Conservation (phyloP, 2,888 invertebrate species). For the Sminthurides aquaticus region DNA sequence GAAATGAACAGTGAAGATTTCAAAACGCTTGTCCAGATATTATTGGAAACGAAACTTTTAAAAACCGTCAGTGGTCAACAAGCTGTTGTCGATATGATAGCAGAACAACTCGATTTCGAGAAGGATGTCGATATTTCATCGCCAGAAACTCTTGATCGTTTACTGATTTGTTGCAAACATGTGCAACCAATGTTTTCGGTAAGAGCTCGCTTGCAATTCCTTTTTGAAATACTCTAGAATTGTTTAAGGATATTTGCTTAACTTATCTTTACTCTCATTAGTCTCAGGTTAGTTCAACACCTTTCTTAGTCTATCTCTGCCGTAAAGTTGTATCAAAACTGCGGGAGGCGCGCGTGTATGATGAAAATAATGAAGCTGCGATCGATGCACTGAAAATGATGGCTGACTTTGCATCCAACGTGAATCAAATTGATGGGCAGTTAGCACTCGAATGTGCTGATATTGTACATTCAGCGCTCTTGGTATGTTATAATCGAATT, state of each 20-base stretch:
- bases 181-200: constrained; percentile 83
- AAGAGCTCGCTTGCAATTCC: constrained; percentile 48
- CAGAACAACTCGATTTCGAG: constrained; percentile 77
- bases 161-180: constrained; percentile 77
- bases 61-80: constrained; percentile 76
- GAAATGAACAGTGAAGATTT: constrained; percentile 89
- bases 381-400: constrained; percentile 76
- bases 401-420: constrained; percentile 72
- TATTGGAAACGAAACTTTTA: constrained; percentile 72
- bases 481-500: constrained; percentile 54
- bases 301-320: constrained; percentile 76
- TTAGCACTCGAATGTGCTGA: constrained; percentile 66
- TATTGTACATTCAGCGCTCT: constrained; percentile 66
- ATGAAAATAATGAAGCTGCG: constrained; percentile 59
- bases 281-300: constrained; percentile 76
- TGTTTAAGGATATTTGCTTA: no score
- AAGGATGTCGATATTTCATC: constrained; percentile 47
- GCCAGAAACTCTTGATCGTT: constrained; percentile 57
- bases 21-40: constrained; percentile 75
- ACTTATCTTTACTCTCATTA: no score
- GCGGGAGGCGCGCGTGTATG: constrained; percentile 58
- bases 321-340: constrained; percentile 71
- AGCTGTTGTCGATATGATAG: constrained; percentile 75
- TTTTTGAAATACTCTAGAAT: no score
- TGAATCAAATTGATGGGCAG: constrained; percentile 51